Conservation (phyloP, 2,113 vertebrate species). For the Leucopsar rothschildi region DNA sequence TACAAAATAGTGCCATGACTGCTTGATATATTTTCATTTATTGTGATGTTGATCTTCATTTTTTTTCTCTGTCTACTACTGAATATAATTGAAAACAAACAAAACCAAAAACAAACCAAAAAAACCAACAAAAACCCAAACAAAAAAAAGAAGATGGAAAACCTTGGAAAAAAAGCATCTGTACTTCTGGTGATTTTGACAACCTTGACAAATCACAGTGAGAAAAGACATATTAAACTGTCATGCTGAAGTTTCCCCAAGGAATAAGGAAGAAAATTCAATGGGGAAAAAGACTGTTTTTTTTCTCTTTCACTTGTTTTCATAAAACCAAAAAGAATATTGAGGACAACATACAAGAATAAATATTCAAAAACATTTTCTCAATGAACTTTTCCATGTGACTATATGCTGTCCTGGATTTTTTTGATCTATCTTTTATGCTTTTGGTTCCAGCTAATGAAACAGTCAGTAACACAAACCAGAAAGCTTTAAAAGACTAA, state of each 20-base stretch:
- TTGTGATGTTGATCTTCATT: background rate
- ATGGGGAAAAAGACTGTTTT: background rate
- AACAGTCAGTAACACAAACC: background rate
- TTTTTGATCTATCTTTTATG: background rate
- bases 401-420: background rate
- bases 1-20: background rate
- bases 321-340: background rate
- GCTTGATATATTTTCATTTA: background rate
- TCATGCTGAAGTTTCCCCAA: background rate
- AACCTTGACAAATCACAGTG: conserved; percentile 6
- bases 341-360: background rate
- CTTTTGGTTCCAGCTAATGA: background rate
- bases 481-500: background rate
- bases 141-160: background rate
- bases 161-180: background rate
- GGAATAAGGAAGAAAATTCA: background rate
- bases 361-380: background rate
- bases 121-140: background rate
- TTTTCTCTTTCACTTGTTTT: background rate
- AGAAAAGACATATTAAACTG: background rate
- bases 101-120: background rate
- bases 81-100: background rate
- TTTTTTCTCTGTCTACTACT: background rate
- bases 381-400: background rate
- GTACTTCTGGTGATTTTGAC: background rate